Conservation (phyloP, 2,888 invertebrate species). For the Clepsis dumicolana region DNA sequence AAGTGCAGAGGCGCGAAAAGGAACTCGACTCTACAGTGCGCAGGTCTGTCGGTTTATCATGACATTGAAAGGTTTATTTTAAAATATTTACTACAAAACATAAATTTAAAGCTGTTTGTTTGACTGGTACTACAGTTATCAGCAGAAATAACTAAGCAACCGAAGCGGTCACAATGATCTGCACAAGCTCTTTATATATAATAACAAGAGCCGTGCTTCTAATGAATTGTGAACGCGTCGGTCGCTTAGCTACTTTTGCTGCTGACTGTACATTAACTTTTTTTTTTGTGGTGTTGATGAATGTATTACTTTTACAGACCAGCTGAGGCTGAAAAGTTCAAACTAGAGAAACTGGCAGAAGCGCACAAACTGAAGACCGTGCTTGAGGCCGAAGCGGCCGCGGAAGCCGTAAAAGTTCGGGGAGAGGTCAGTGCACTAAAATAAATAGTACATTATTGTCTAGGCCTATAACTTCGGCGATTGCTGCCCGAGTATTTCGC, state of each 20-base stretch:
- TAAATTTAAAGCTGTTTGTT: neutral
- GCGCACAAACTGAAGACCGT: constrained; percentile 95
- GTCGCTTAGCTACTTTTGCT: too few species aligned
- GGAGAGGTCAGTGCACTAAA: constrained; percentile 86
- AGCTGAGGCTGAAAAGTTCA: constrained; percentile 97
- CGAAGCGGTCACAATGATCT: too few species aligned
- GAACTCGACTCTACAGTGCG: constrained; percentile 97
- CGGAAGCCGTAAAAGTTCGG: constrained; percentile 93
- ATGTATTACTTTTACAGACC: constrained; percentile 85
- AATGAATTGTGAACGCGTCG: too few species aligned
- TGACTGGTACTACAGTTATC: neutral
- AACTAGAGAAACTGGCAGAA: constrained; percentile 97
- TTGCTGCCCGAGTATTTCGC: too few species aligned
- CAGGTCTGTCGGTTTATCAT: constrained; percentile 64
- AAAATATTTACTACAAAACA: neutral
- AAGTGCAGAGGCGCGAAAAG: constrained; percentile 95
- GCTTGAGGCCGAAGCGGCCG: constrained; percentile 98
- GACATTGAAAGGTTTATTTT: neutral
- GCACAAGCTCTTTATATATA: too few species aligned
- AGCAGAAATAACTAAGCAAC: too few species aligned
- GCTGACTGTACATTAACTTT: too few species aligned
- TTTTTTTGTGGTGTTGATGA: too few species aligned
- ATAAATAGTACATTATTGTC: neutral
- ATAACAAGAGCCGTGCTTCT: too few species aligned
- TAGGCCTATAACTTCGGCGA: too few species aligned